Percentiles rank a stretch among this genome's conserved stretches.
These are phyloP conservation scores for Limanda limanda DNA, from an alignment of 2,113 vertebrate species.

Conservation along the genomic window DNA sequence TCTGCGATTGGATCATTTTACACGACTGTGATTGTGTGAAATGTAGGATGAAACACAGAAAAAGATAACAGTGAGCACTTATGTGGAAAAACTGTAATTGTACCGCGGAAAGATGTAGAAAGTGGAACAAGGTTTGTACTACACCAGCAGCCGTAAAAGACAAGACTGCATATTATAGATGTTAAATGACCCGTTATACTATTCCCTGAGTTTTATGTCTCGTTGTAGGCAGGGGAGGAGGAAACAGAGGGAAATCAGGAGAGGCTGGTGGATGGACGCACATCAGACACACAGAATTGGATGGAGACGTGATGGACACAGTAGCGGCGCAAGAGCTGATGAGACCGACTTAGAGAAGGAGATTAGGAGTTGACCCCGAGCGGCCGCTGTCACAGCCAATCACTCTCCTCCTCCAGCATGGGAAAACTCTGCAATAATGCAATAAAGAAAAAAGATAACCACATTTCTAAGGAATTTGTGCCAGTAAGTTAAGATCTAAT, in stretches of 20 bases:
- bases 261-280: background rate
- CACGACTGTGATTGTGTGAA: conserved; percentile 23
- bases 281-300: background rate
- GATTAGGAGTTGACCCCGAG: conserved; percentile 42
- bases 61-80: background rate
- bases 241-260: background rate
- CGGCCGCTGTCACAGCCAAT: conserved; percentile 18
- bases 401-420: background rate
- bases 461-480: no score
- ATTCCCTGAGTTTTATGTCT: background rate
- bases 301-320: background rate
- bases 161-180: background rate
- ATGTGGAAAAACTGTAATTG: conserved; percentile 10
- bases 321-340: conserved; percentile 9
- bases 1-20: conserved; percentile 11
- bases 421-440: background rate
- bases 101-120: background rate
- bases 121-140: background rate
- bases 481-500: background rate
- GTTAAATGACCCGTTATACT: conserved; percentile 47
- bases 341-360: background rate
- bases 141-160: no score
- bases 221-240: background rate
- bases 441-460: background rate
- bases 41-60: conserved; percentile 24